Evolutionary conservation across 1,140 invertebrate species (phyloP).

Genomic region (Argopecten irradians): DNA sequence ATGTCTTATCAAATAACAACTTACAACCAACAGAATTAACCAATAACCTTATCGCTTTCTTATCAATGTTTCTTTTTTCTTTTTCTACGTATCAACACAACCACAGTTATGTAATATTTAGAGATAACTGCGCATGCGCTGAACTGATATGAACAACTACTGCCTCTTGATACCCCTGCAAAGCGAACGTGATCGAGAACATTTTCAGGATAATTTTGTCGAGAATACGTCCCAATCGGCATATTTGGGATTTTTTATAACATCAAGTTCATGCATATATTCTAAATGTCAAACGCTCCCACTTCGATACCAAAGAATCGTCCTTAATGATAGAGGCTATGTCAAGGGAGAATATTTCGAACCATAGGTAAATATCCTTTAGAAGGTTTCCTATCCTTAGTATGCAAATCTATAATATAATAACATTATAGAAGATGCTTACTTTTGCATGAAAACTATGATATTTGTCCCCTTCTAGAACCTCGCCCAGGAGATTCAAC

Average conservation of each 20-base stretch:
- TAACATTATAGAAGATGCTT: too few relatives aligned
- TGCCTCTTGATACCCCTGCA: not conserved
- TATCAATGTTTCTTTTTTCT: not conserved
- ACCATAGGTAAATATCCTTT: too few relatives aligned
- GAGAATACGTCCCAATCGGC: not conserved
- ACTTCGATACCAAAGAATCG: not conserved
- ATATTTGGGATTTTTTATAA: not conserved
- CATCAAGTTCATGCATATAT: not conserved
- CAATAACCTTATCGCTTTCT: not conserved
- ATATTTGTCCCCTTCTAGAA: not conserved
- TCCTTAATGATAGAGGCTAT: not conserved
- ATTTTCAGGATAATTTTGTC: not conserved
- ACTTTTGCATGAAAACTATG: too few relatives aligned
- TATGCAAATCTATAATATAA: too few relatives aligned
- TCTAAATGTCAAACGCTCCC: not conserved
- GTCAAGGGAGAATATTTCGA: not conserved
- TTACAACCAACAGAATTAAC: constrained; percentile 1
- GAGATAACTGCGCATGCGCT: not conserved
- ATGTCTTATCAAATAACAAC: constrained; percentile 5
- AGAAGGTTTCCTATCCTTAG: too few relatives aligned
- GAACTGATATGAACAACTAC: not conserved
- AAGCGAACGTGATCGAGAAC: not conserved
- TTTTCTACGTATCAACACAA: not conserved
- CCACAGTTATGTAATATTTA: not conserved
- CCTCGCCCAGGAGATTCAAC: not conserved